A percentile compares a stretch with the other conserved stretches of the same genome.
Conservation (phyloP, 1,140 invertebrate species). For the Sogatella furcifera region DNA sequence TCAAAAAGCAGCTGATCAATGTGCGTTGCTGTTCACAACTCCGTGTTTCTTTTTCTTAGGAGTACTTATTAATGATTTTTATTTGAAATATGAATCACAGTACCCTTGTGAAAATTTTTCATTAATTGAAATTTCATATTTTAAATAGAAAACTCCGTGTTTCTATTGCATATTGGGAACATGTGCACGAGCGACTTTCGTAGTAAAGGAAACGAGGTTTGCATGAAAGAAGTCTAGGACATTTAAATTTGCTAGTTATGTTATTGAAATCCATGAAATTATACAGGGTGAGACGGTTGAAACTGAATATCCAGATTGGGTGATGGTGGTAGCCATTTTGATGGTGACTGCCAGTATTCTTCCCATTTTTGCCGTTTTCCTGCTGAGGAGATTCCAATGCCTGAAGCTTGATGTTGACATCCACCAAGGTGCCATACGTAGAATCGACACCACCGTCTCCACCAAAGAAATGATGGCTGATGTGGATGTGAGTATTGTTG, state of each 20-base stretch:
- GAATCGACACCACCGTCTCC: slow-evolving; percentile 80
- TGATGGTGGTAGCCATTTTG: slow-evolving; percentile 58
- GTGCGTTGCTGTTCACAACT: too few species aligned
- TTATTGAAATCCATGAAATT: neutral
- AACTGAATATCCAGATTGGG: slow-evolving; percentile 72
- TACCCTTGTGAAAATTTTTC: too few species aligned
- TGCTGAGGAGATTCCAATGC: slow-evolving; percentile 71
- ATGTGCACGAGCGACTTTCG: too few species aligned
- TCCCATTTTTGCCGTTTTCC: slow-evolving; percentile 73
- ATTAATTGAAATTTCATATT: too few species aligned
- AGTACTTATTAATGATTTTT: too few species aligned
- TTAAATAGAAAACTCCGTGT: too few species aligned
- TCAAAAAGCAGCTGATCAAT: too few species aligned
- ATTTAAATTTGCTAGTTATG: neutral
- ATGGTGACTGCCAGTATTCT: slow-evolving; percentile 71
- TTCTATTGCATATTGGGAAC: too few species aligned
- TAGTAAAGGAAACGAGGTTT: too few species aligned
- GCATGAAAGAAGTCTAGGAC: too few species aligned
- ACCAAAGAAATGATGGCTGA: slow-evolving; percentile 88
- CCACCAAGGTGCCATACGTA: slow-evolving; percentile 74
- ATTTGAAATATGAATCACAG: too few species aligned
- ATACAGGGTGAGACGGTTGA: slow-evolving; percentile 54
- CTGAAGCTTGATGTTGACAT: slow-evolving; percentile 73
- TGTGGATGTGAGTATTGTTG: slow-evolving; percentile 70
- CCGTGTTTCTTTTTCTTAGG: too few species aligned